Evolutionary conservation across 2,888 invertebrate species (phyloP), one percentile per base, ranked within the genome.

Genomic region (Drosophila formosana): DNA sequence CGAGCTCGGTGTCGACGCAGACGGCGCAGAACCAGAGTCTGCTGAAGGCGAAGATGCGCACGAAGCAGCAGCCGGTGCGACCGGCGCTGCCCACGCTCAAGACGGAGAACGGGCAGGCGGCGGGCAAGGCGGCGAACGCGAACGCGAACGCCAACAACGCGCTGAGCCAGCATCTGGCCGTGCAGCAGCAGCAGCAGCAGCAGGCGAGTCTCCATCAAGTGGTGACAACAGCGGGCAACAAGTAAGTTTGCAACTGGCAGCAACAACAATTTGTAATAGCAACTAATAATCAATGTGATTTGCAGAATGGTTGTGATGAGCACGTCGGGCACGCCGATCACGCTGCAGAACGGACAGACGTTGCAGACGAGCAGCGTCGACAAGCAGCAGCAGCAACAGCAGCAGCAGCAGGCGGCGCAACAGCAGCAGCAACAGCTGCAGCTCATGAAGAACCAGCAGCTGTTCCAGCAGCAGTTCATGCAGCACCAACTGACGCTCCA

Each of bases 1-100:
- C 93, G 4, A 95, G 96, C 80, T 96, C 96, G 0, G 97, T 97
- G 9, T 97, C 97, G 5, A 97, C 97, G 0, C 97, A 97, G 92
- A 97, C 97, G 0, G 93, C 93, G 2, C 92, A 92, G 69, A 92
- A 92, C 66, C 92, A 93, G 71, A 92, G 90, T 63, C 75, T 92
- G 53, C 82, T 92, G 3, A 91, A 93, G 61, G 92, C 93, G 6
- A 94, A 94, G 81, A 93, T 95, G 91, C 95, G 96, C 23, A 95
- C 95, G 56, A 97, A 97, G 91, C 95, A 95, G 45, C 93, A 94
- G 45, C 93, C 94, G 75, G 94, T 95, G 79, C 93, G 95, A 65
- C 96, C 96, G n/a, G 96, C 96, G 25, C 94, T 96, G 68, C 93
- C 93, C 52, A 92, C 92, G 62, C 92, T 95, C 74, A 93, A 93